Base-by-base conservation (phyloP, 2,888 invertebrate genomes). In the Sphecodes monilicornis region DNA sequence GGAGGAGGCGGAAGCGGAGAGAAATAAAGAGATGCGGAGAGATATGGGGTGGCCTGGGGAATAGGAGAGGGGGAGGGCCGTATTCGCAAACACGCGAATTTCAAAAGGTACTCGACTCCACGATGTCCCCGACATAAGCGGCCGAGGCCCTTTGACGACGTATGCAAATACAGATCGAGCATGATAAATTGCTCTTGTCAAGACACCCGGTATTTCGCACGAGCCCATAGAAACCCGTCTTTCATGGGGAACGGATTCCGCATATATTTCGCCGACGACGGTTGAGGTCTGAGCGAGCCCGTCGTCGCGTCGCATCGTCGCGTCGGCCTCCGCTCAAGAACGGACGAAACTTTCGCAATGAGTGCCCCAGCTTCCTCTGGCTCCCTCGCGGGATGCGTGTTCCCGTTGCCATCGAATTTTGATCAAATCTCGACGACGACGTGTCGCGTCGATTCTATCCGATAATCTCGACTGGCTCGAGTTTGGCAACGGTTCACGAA, bases 101-200 rank as follows among this genome's bases (percentile, higher is more conserved):
- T 94, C 93, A 94, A 94, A 94, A 94, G 94, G 92, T 92, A 93
- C 94, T 94, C 93, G 93, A 94, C 93, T 94, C 93, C 93, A 93
- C 93, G 94, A 94, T 94, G 94, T 94, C 92, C 92, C 92, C 89
- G 89, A 90, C 92, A 92, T 92, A 92, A 93, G 90, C 92, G 93
- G 68, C 36, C 89, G 89, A 85, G 88, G 92, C 93, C 93, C 93
- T 94, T 94, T 93, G 93, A 94, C 93, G 93, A 94, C 93, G 93
- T 94, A 94, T 94, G 94, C 94, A 94, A 94, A 94, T 94, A 94
- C 92, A 94, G 94, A 94, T 94, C 93, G 94, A 93, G 93, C 92
- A 94, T 94, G 94, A 94, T 94, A 94, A 94, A 94, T 94, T 94
- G 94, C 94, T 93, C 94, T 93, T 93, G 94, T 94, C 93, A 94